Evolutionary conservation across 2,888 invertebrate species (phyloP).

Genomic region (Tridacna crocea): DNA sequence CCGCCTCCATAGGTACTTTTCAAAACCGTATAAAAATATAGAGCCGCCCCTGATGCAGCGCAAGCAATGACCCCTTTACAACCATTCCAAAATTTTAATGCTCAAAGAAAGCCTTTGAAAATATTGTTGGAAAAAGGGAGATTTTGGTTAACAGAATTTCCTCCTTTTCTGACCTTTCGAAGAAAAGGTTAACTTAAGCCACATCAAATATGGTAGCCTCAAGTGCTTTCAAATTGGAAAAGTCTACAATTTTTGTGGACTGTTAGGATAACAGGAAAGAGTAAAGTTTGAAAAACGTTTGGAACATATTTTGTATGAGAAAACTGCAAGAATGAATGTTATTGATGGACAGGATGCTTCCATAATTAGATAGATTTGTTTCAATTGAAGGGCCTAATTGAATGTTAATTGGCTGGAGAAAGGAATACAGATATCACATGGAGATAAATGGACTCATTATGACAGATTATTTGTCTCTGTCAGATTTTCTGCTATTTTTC

Average conservation of each 20-base stretch:
- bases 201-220: no score
- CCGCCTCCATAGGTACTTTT: no score
- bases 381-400: conserved; percentile 43
- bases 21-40: no score
- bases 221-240: no score
- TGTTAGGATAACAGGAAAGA: no score
- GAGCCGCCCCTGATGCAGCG: no score
- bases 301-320: no score
- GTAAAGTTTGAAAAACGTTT: no score
- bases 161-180: neutral
- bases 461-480: conserved; percentile 31
- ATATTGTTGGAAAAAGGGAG: neutral
- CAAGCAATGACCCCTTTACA: no score
- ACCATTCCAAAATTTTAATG: no score
- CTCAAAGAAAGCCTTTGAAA: neutral
- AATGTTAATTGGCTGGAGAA: conserved; percentile 44
- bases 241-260: no score
- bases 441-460: conserved; percentile 26
- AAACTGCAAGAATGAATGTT: neutral
- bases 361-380: conserved; percentile 48
- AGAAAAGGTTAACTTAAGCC: neutral
- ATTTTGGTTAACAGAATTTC: neutral
- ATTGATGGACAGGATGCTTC: conserved; percentile 17
- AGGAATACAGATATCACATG: conserved; percentile 22
- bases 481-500: conserved; percentile 6